Percentiles rank a stretch among this genome's conserved stretches.
phyloP scores from a whole-genome alignment of 2,888 invertebrate genomes.

The Hyposoter dolosus region DNA sequence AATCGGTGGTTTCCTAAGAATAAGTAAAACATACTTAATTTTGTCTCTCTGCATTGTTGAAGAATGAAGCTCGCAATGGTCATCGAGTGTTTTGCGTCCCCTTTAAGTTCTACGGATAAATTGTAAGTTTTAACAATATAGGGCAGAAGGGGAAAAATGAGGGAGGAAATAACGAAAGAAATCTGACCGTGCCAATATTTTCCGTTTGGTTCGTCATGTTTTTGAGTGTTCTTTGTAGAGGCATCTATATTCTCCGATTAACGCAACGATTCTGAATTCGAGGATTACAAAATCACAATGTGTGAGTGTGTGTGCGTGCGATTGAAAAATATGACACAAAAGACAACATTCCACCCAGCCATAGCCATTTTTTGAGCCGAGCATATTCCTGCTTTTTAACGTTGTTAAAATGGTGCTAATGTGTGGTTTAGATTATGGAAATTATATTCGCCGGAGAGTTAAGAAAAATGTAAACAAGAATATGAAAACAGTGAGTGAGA shows the following conservation, averaged over 20 bases:
- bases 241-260: slow-evolving; percentile 49
- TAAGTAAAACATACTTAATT: slow-evolving; percentile 62
- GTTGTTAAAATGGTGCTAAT: slow-evolving; percentile 77
- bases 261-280: slow-evolving; percentile 25
- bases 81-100: slow-evolving; percentile 52
- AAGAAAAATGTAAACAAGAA: slow-evolving; percentile 19
- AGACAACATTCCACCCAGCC: slow-evolving; percentile 60
- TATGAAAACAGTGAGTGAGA: slow-evolving; percentile 10
- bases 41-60: slow-evolving; percentile 60
- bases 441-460: slow-evolving; percentile 53
- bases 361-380: slow-evolving; percentile 63
- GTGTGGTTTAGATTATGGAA: slow-evolving; percentile 72
- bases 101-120: slow-evolving; percentile 64
- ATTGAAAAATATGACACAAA: slow-evolving; percentile 36
- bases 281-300: slow-evolving; percentile 30
- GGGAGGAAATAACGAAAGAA: slow-evolving; percentile 24
- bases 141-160: slow-evolving; percentile 19
- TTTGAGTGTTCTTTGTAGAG: slow-evolving; percentile 45
- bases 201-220: slow-evolving; percentile 67
- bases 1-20: slow-evolving; percentile 59
- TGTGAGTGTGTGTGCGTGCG: slow-evolving; percentile 17
- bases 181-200: slow-evolving; percentile 75
- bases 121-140: slow-evolving; percentile 66
- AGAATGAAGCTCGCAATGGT: slow-evolving; percentile 72
- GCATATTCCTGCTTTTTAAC: slow-evolving; percentile 69